These are phyloP conservation scores for Agapostemon virescens DNA, from an alignment of 2,888 invertebrate genomes.

Conservation along the genomic window DNA sequence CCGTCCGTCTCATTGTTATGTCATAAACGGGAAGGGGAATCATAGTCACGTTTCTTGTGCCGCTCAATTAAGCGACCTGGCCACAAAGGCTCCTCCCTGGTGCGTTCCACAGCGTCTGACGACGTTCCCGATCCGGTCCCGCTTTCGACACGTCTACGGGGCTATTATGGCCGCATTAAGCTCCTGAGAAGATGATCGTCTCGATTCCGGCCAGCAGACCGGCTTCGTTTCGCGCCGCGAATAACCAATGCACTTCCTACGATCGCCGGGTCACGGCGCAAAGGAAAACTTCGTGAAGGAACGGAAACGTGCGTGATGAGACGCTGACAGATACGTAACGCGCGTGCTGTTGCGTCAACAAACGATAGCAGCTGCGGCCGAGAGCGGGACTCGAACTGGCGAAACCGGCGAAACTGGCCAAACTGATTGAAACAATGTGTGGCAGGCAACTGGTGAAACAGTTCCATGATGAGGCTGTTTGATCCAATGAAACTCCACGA, in stretches of 20 bases:
- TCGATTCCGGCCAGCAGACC: not conserved
- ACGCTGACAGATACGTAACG: slow-evolving; percentile 10
- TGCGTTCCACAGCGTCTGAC: not conserved
- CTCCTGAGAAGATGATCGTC: slow-evolving; percentile 21
- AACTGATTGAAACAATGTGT: not conserved
- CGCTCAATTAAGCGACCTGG: slow-evolving; percentile 48
- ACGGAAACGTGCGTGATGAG: slow-evolving; percentile 16
- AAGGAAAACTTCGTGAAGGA: not conserved
- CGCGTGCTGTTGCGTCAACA: not conserved
- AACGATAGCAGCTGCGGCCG: slow-evolving; percentile 5
- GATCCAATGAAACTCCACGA: slow-evolving; percentile 1
- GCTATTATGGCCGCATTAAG: slow-evolving; percentile 18
- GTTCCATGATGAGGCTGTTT: not conserved
- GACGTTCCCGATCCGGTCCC: slow-evolving; percentile 21
- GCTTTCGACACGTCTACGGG: slow-evolving; percentile 32
- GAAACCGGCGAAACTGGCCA: not conserved
- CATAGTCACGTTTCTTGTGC: slow-evolving; percentile 48
- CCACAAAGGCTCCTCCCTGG: not conserved
- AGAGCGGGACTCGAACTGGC: not conserved
- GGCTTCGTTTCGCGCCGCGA: slow-evolving; percentile 15
- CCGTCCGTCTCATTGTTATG: slow-evolving; percentile 58
- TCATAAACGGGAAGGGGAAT: slow-evolving; percentile 43
- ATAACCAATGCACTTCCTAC: slow-evolving; percentile 43
- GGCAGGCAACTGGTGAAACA: not conserved
- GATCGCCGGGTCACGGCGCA: not conserved